These are phyloP conservation scores for Cirrhinus molitorella DNA, from an alignment of 2,797 vertebrate genomes.

Conservation along the genomic window DNA sequence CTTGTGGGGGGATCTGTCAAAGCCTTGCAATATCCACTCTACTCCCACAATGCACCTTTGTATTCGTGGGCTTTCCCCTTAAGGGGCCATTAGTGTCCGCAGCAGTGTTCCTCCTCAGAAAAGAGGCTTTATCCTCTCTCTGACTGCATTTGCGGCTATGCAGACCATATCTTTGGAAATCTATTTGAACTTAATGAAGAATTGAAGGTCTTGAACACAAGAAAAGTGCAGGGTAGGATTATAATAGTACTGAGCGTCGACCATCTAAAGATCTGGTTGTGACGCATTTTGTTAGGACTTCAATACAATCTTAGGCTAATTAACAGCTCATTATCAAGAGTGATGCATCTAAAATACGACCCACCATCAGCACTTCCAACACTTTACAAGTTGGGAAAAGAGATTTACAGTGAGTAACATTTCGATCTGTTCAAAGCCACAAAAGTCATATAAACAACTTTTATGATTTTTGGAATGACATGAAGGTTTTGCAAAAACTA, in stretches of 20 bases:
- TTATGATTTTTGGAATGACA: background rate
- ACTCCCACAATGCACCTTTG: slow-evolving; percentile 67
- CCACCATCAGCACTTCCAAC: background rate
- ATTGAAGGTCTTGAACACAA: background rate
- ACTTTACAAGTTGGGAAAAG: background rate
- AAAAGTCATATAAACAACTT: background rate
- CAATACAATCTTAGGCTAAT: background rate
- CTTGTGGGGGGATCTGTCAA: slow-evolving; percentile 58
- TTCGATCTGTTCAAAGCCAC: background rate
- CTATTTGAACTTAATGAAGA: slow-evolving; percentile 13
- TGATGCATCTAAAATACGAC: background rate
- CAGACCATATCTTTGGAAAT: slow-evolving; percentile 36
- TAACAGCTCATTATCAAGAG: background rate
- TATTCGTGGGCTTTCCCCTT: slow-evolving; percentile 49
- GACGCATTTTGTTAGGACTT: background rate
- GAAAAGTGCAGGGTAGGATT: background rate
- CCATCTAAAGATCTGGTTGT: background rate
- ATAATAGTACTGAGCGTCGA: background rate
- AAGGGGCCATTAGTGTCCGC: slow-evolving; percentile 41
- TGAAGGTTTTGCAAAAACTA: slow-evolving; percentile 1
- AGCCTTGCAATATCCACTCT: slow-evolving; percentile 59
- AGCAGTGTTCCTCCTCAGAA: slow-evolving; percentile 48
- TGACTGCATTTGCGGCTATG: slow-evolving; percentile 17
- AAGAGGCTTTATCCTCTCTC: slow-evolving; percentile 59
- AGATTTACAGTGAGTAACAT: background rate